These are phyloP conservation scores for Brachystomella parvula DNA, from an alignment of 1,140 invertebrate species.

Conservation along the genomic window DNA sequence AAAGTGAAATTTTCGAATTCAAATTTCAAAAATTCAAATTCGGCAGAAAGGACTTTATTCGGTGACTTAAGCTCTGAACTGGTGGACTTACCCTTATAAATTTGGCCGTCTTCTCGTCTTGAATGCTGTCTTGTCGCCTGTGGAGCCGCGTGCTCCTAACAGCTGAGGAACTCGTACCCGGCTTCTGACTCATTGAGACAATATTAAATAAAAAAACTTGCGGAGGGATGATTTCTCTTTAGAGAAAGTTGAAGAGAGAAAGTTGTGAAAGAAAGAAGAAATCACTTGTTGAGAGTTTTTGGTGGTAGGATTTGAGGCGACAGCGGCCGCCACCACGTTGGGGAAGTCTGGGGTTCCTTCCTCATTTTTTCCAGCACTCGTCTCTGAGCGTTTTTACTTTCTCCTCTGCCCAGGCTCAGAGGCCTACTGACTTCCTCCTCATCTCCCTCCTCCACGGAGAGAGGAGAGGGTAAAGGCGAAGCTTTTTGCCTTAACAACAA, in stretches of 20 bases:
- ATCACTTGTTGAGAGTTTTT: constrained; percentile 1
- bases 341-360: too few relatives aligned
- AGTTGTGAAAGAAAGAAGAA: background rate
- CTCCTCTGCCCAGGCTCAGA: too few relatives aligned
- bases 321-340: too few relatives aligned
- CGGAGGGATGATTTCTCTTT: background rate
- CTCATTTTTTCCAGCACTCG: too few relatives aligned
- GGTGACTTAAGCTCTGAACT: too few relatives aligned
- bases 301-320: too few relatives aligned
- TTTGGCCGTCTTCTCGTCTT: constrained; percentile 35
- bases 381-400: too few relatives aligned
- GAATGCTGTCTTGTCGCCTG: constrained; percentile 33
- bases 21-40: background rate
- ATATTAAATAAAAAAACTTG: background rate
- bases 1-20: too few relatives aligned
- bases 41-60: constrained; percentile 11
- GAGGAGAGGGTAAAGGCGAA: too few relatives aligned
- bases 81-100: constrained; percentile 34
- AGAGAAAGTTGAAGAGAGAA: background rate
- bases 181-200: constrained; percentile 26
- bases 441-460: too few relatives aligned
- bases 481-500: too few relatives aligned
- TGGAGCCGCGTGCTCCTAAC: constrained; percentile 26
- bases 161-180: constrained; percentile 14
- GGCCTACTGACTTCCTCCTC: too few relatives aligned